Conservation (phyloP, 2,797 vertebrate species). For the Buphagus erythrorhynchus region DNA sequence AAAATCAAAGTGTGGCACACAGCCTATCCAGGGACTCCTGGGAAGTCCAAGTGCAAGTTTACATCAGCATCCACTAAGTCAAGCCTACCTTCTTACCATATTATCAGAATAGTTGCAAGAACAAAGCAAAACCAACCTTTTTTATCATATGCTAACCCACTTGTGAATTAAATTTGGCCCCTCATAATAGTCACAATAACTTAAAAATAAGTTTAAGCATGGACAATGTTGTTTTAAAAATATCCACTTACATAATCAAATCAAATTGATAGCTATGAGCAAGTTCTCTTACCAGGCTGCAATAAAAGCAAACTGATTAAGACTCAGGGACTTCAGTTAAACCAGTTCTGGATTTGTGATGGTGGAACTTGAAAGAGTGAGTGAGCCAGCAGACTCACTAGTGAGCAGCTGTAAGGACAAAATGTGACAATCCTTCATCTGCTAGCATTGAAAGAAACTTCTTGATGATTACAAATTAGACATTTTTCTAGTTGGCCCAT, state of each 20-base stretch:
- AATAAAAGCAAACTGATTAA: not conserved
- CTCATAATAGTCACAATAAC: not conserved
- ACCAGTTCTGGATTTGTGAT: not conserved
- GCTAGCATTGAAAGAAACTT: not conserved
- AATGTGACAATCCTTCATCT: not conserved
- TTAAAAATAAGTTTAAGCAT: not conserved
- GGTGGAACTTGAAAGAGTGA: not conserved
- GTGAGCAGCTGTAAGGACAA: not conserved
- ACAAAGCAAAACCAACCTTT: not conserved
- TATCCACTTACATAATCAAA: not conserved
- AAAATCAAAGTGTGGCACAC: not conserved
- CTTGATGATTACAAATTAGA: not conserved
- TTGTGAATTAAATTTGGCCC: not conserved
- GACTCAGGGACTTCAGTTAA: not conserved
- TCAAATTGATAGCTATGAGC: not conserved
- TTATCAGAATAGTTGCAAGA: not conserved
- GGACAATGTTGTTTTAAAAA: not conserved
- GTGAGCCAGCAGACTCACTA: not conserved
- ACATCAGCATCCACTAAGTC: not conserved
- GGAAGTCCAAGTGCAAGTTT: not conserved
- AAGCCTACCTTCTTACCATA: not conserved
- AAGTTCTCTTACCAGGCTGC: not conserved
- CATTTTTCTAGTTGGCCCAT: not conserved
- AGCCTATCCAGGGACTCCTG: not conserved
- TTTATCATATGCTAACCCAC: not conserved